phyloP scores from a whole-genome alignment of 2,888 invertebrate species.

The Caenorhabditis sp. region DNA sequence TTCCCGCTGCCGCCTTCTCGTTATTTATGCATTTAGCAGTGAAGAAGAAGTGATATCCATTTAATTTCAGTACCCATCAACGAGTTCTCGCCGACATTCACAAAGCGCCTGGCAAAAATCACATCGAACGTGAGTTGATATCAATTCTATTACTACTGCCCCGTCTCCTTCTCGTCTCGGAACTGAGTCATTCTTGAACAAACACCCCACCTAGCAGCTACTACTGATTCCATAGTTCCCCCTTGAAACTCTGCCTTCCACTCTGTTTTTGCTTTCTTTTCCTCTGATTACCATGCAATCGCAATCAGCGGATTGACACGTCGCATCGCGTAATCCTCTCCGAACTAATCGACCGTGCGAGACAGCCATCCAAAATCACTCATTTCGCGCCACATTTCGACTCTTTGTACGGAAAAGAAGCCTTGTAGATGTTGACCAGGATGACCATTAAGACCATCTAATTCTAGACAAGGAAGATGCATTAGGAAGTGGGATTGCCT shows the following conservation, averaged over 20 bases:
- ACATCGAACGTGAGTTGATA: conserved; percentile 62
- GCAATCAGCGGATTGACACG: conserved; percentile 22
- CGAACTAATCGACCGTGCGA: conserved; percentile 56
- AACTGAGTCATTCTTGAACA: conserved; percentile 9
- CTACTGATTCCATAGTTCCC: neutral
- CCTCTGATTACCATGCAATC: neutral
- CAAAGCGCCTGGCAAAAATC: conserved; percentile 48
- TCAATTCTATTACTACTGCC: neutral
- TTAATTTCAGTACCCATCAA: conserved; percentile 61
- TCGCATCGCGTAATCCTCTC: conserved; percentile 38
- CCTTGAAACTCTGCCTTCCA: neutral
- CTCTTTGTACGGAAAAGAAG: conserved; percentile 9
- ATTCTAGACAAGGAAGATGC: neutral
- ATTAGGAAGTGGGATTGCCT: neutral
- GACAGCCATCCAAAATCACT: conserved; percentile 50
- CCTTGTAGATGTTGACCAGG: neutral
- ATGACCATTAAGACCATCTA: neutral
- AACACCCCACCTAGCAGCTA: conserved; percentile 3
- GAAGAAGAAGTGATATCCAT: neutral
- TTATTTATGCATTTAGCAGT: conserved; percentile 24
- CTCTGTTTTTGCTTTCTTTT: neutral
- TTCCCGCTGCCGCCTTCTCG: conserved; percentile 15
- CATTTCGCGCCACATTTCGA: conserved; percentile 53
- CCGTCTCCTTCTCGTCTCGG: neutral
- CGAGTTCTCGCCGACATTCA: conserved; percentile 58